These are phyloP conservation scores for Cynopterus brachyotis DNA, from an alignment of 2,113 vertebrate genomes.

Conservation along the genomic window DNA sequence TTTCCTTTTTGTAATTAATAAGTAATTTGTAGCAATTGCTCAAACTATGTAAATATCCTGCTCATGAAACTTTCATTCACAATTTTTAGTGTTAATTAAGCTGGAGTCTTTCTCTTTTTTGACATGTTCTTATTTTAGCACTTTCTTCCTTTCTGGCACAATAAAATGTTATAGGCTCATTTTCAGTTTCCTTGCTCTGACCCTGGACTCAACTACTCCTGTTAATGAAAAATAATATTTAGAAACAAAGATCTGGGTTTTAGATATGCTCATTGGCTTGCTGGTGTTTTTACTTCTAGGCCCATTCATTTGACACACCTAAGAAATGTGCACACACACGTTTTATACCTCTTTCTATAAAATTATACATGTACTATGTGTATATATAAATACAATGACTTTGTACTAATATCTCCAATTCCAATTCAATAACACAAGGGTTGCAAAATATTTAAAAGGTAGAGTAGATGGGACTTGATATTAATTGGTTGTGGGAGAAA, in stretches of 20 bases:
- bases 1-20: background rate
- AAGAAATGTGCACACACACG: background rate
- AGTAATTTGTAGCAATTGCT: background rate
- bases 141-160: background rate
- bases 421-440: background rate
- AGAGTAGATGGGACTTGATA: background rate
- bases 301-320: background rate
- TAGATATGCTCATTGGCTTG: background rate
- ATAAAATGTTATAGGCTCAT: background rate
- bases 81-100: background rate
- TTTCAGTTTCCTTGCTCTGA: background rate
- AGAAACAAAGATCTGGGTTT: background rate
- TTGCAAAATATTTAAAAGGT: background rate
- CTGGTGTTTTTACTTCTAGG: background rate
- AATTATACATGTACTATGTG: background rate
- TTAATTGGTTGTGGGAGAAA: background rate
- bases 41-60: slow-evolving; percentile 14
- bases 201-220: background rate
- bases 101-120: background rate
- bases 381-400: background rate
- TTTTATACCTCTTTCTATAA: background rate
- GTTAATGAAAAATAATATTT: background rate
- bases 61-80: background rate
- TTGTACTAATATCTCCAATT: background rate
- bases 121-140: background rate